These are phyloP conservation scores for Pantherophis guttatus DNA, from an alignment of 2,113 vertebrate species.

Conservation along the genomic window DNA sequence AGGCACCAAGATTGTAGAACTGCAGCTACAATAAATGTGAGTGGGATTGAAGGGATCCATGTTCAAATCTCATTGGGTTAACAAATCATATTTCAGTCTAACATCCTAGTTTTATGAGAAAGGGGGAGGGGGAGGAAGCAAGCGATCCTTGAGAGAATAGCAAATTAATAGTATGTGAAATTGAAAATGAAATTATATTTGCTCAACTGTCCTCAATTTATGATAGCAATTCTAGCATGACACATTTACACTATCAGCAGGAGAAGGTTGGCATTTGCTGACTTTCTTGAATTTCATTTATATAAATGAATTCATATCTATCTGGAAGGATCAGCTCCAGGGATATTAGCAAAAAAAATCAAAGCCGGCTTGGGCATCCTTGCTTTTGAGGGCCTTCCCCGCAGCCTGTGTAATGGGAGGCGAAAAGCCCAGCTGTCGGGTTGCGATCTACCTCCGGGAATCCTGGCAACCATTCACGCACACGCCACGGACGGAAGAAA, in stretches of 20 bases:
- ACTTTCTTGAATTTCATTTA: neutral
- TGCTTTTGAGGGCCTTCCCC: neutral
- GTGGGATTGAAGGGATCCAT: neutral
- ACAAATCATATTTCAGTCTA: neutral
- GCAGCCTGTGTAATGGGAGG: neutral
- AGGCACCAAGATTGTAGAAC: neutral
- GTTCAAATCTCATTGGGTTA: neutral
- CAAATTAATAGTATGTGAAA: too few relatives aligned
- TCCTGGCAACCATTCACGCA: slow-evolving; percentile 3
- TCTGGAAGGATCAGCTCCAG: neutral
- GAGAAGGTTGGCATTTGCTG: neutral
- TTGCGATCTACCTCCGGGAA: neutral
- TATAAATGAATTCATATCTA: neutral
- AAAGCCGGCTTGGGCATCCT: neutral
- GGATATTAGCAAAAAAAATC: neutral
- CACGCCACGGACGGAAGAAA: neutral
- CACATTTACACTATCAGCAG: neutral
- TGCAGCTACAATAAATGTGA: neutral
- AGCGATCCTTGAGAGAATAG: neutral
- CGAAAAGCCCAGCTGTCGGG: neutral
- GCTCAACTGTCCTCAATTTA: neutral
- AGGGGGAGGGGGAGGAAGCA: neutral
- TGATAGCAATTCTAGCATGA: neutral
- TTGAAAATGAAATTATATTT: neutral
- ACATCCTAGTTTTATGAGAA: neutral